These are phyloP conservation scores for Hartigia nigra DNA, from an alignment of 2,888 invertebrate genomes.

Conservation along the genomic window DNA sequence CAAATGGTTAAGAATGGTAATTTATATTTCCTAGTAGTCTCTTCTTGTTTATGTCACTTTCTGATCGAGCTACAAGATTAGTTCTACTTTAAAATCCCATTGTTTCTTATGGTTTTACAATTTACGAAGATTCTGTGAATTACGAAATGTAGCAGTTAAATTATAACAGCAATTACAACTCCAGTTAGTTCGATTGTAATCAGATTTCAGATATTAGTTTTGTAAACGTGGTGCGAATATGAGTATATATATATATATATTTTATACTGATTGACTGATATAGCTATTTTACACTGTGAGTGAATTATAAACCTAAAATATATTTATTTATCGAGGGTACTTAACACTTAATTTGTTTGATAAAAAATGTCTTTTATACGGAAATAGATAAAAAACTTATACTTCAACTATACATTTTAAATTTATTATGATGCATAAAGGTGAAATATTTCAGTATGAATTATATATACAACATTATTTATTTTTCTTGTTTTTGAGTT, in stretches of 20 bases:
- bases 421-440: slow-evolving; percentile 8
- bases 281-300: slow-evolving; percentile 20
- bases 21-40: no score
- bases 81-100: slow-evolving; percentile 11
- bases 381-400: background rate
- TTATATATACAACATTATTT: slow-evolving; percentile 9
- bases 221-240: no score
- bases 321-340: slow-evolving; percentile 20
- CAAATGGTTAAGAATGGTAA: no score
- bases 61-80: no score
- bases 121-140: slow-evolving; percentile 8
- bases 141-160: background rate
- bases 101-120: slow-evolving; percentile 17
- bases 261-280: slow-evolving; percentile 26
- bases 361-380: slow-evolving; percentile 1
- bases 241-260: no score
- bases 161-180: no score
- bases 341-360: slow-evolving; percentile 13
- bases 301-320: slow-evolving; percentile 15
- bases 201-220: no score
- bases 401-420: background rate
- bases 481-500: slow-evolving; percentile 19
- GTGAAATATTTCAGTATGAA: slow-evolving; percentile 3
- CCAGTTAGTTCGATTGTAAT: no score
- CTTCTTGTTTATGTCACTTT: no score